Evolutionary conservation across 2,888 invertebrate genomes (phyloP), one percentile per base, ranked within the genome.

Genomic region (Chrysomela aeneicollis): DNA sequence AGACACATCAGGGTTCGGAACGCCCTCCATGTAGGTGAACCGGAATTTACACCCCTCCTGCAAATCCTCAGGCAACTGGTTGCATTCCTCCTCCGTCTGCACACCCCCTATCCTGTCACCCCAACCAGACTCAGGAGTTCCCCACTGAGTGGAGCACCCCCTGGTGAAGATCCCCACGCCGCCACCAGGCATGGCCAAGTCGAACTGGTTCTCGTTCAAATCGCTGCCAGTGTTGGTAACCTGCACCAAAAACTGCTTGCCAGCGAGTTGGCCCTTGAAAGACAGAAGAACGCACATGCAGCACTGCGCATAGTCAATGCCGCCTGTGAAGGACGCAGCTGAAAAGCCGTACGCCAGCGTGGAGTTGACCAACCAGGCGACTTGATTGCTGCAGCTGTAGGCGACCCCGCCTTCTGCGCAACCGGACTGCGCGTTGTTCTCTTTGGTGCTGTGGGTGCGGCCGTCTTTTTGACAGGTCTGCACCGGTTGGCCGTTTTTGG

Each of bases 261-360:
- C 65, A 18, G 47, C 37, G 8, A 65, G 61, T 15, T 64, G 47
- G n/a, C 66, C 72, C 22, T 61, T 30, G 64, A 72, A 72, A 8
- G 32, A 57, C 6, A 72, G 63, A 15, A 71, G 57, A 10, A 72
- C 32, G 53, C 72, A 72, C 22, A 61, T 59, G 50, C 71, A 73
- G 26, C 35, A 35, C 35, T 9, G 9, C 12, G 35, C 2, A 12
- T 35, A 35, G 9, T 35, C 35, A 3, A 6, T 9, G 17, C 67
- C 67, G 26, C 63, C 63, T 8, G 26, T 50, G 42, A 68, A 66
- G 6, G 68, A 68, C n/a, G 63, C 63, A 3, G 65, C 68, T 1
- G 58, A 59, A 30, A 61, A 68, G 1, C 58, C 65, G 12, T 32
- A 63, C 4, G 60, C 51, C 10, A 68, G 35, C 0, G 63, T 51